Percentiles rank a stretch among this genome's conserved stretches.
phyloP scores from a whole-genome alignment of 2,888 invertebrate species.

The Cheilosia grossa region DNA sequence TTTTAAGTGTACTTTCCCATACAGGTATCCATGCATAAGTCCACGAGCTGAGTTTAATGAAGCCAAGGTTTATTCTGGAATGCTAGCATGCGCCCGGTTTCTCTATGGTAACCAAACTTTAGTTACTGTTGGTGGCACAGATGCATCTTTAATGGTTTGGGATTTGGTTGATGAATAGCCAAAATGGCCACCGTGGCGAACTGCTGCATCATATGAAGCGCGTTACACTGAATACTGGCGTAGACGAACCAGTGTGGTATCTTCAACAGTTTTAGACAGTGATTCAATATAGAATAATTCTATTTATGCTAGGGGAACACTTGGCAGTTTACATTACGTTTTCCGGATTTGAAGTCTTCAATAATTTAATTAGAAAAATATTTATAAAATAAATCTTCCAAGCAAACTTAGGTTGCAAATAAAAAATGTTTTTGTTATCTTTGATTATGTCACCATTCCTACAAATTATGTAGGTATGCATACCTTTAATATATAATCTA shows the following conservation, averaged over 20 bases:
- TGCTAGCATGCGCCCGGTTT: constrained; percentile 91
- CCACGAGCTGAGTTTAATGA: constrained; percentile 94
- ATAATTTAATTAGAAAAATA: constrained; percentile 32
- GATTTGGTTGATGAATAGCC: constrained; percentile 87
- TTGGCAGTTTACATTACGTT: constrained; percentile 8
- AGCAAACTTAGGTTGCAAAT: constrained; percentile 22
- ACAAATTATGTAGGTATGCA: too few relatives aligned
- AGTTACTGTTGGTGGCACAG: constrained; percentile 93
- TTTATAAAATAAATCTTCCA: constrained; percentile 44
- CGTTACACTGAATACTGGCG: constrained; percentile 81
- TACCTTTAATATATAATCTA: too few relatives aligned
- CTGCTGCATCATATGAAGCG: constrained; percentile 78
- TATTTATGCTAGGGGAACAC: constrained; percentile 6
- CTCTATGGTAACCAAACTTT: constrained; percentile 93
- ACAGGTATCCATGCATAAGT: constrained; percentile 92
- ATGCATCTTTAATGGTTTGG: constrained; percentile 96
- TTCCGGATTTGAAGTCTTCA: constrained; percentile 36
- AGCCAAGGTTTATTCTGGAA: constrained; percentile 93
- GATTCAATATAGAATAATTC: constrained; percentile 81
- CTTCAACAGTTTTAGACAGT: constrained; percentile 81
- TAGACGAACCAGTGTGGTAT: constrained; percentile 81
- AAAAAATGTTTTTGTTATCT: neutral
- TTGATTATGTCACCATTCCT: neutral
- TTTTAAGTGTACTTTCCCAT: constrained; percentile 43
- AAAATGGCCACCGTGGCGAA: constrained; percentile 83